A percentile compares a stretch with the other conserved stretches of the same genome.
Conservation (phyloP, 1,140 invertebrate species). For the Colletes latitarsis region DNA sequence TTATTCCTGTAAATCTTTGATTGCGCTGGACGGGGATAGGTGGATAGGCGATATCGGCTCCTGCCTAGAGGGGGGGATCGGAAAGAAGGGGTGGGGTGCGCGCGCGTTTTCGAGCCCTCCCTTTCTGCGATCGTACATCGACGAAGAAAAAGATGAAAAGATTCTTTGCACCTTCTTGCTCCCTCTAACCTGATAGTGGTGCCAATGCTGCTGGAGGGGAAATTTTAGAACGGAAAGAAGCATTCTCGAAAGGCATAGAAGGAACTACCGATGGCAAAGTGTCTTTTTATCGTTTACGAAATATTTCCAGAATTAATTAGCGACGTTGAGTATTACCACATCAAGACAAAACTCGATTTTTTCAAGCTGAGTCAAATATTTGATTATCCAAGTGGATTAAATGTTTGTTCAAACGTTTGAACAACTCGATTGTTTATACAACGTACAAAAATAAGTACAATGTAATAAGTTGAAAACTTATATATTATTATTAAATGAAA, state of each 20-base stretch:
- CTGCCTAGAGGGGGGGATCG: slow-evolving; percentile 14
- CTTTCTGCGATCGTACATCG: slow-evolving; percentile 37
- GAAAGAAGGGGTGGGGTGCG: slow-evolving; percentile 14
- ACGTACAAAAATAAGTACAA: too few species aligned
- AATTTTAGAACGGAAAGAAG: slow-evolving; percentile 14
- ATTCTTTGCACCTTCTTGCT: slow-evolving; percentile 5
- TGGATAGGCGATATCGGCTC: slow-evolving; percentile 40
- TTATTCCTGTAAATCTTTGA: slow-evolving; percentile 54
- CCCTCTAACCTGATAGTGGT: neutral
- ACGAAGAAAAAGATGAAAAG: slow-evolving; percentile 37
- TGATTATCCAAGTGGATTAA: too few species aligned
- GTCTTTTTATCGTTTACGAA: neutral
- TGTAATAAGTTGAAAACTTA: too few species aligned
- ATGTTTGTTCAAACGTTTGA: too few species aligned
- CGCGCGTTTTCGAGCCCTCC: slow-evolving; percentile 35
- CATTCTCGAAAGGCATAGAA: neutral
- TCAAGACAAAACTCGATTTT: too few species aligned
- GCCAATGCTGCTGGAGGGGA: neutral
- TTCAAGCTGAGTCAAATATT: too few species aligned
- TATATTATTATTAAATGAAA: too few species aligned
- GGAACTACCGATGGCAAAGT: neutral
- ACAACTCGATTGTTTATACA: too few species aligned
- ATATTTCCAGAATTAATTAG: slow-evolving; percentile 6
- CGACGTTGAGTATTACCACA: neutral
- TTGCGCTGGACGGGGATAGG: slow-evolving; percentile 40